phyloP scores from a whole-genome alignment of 2,113 vertebrate species.

The Dromiciops gliroides region DNA sequence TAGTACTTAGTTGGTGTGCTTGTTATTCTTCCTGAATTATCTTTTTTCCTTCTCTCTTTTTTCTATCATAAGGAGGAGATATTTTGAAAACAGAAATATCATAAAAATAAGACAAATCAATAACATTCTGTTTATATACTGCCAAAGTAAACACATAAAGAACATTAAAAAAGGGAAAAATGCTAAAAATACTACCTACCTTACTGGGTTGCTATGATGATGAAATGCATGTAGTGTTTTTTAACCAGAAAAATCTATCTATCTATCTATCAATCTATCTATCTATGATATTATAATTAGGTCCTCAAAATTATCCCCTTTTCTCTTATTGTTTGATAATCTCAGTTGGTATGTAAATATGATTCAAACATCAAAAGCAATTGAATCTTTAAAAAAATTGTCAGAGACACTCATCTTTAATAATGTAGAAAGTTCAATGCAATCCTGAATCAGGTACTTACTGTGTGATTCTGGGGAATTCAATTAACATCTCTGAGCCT shows the following conservation, averaged over 20 bases:
- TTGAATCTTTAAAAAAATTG: background rate
- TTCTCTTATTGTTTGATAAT: background rate
- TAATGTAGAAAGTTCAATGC: background rate
- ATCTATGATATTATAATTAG: background rate
- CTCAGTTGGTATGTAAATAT: background rate
- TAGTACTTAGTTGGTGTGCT: too few species aligned
- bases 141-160: background rate
- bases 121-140: background rate
- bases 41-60: too few species aligned
- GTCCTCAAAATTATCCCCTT: background rate
- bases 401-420: background rate
- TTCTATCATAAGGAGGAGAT: too few species aligned
- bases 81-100: background rate
- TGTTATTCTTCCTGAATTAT: too few species aligned
- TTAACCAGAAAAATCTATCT: too few species aligned
- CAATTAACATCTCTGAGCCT: background rate
- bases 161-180: background rate
- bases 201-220: background rate
- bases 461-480: background rate
- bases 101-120: background rate
- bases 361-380: background rate
- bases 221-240: background rate
- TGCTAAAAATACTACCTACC: background rate
- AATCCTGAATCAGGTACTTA: background rate
- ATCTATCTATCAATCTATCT: background rate